Evolutionary conservation across 2,888 invertebrate species (phyloP), one percentile per base, ranked within the genome.

Genomic region (Agrochola lychnidis): DNA sequence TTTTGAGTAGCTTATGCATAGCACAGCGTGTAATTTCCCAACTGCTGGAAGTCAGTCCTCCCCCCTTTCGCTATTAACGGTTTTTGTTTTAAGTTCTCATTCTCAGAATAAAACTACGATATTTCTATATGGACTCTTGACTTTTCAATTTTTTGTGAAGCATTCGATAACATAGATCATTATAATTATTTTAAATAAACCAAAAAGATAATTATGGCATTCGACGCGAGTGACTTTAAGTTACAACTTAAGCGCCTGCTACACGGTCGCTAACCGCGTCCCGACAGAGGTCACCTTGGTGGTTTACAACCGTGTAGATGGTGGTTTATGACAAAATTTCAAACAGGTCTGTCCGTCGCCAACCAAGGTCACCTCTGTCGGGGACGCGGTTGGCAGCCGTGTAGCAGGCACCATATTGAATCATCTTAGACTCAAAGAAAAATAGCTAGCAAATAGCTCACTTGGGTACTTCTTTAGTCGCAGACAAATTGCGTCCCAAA

Each of bases 161-260:
- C 77, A 57, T 82, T 82, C n/a, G 51, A 76, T 51, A 14, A 14
- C 42, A 10, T 82, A 4, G 1, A 76, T 42, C 14, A 63, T 25
- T 12, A 14, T 10, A 22, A 56, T 19, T 22, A 6, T 9, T 48
- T 1, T 53, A 36, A 61, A 10, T 42, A 48, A 56, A n/a, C 3
- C 1, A 10, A 4, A 45, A 30, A 10, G 9, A 3, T 16, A n/a
- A n/a, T n/a, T n/a, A n/a, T 40, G 22, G 16, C 10, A 5, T 62
- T 25, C 16, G 7, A 6, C 2, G 9, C 6, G 12, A 53, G 10
- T 36, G 1, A 9, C 10, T 42, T n/a, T 16, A 59, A 19, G 5
- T 22, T 56, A n/a, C 2, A 19, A 40, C 12, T 4, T 12, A n/a
- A n/a, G n/a, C n/a, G n/a, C n/a, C n/a, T n/a, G n/a, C n/a, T n/a